Evolutionary conservation across 2,113 vertebrate species (phyloP).

Genomic region (Syngnathus scovelli): DNA sequence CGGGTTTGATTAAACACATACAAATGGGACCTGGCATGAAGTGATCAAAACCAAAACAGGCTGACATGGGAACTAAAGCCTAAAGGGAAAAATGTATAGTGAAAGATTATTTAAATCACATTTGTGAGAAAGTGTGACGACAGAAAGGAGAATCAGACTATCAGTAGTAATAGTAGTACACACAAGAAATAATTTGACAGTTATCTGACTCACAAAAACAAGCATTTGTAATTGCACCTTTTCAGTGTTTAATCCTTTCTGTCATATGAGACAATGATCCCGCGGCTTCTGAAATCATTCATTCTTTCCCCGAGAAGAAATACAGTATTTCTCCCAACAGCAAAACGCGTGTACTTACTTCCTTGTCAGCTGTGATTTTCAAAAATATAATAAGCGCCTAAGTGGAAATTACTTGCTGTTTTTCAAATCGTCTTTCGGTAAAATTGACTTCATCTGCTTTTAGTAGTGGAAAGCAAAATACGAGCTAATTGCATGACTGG

Average conservation of each 20-base stretch:
- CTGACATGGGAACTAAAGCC: constrained; percentile 14
- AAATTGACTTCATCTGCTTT: constrained; percentile 21
- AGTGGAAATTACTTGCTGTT: constrained; percentile 45
- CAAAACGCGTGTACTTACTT: constrained; percentile 40
- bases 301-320: constrained; percentile 34
- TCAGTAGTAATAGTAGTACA: neutral
- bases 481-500: constrained; percentile 13
- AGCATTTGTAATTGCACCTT: neutral
- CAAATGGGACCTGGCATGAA: constrained; percentile 29
- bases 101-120: neutral
- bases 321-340: constrained; percentile 14
- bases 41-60: constrained; percentile 24
- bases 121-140: neutral
- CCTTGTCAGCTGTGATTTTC: constrained; percentile 48
- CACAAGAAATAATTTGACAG: neutral
- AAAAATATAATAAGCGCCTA: constrained; percentile 39
- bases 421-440: constrained; percentile 38
- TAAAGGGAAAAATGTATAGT: neutral
- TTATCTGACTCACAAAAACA: neutral
- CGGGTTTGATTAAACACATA: constrained; percentile 36
- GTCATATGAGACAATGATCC: constrained; percentile 2
- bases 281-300: neutral
- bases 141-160: neutral
- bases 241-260: constrained; percentile 10
- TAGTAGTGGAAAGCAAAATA: neutral